Base-by-base conservation (phyloP, 2,888 invertebrate species). In the Acrobasis repandana region DNA sequence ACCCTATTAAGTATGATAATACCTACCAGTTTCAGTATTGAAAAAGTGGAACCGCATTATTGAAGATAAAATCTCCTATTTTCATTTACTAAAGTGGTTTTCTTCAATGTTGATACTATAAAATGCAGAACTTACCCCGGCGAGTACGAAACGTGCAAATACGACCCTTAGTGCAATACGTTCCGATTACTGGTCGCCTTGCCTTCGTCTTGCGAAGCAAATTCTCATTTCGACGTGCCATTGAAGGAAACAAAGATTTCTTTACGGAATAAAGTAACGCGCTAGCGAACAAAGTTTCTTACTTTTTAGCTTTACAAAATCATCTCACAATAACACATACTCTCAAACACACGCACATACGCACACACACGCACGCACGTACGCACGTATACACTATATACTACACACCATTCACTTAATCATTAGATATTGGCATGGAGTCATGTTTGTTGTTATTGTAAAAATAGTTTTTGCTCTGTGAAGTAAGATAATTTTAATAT, bases 181-280 rank as follows among this genome's bases (percentile, higher is more conserved):
- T 83, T 80, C 74, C 76, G 75, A 84, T 85, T 81, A 83, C 71
- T 68, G 67, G 66, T 70, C 72, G 73, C 73, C 75, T 79, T 76
- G 83, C 80, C 80, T 78, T 77, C 70, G 82, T 80, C 80, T 79
- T 77, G 70, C 70, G 80, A 71, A 77, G 76, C 76, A 79, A 82
- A 84, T 77, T 77, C 76, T 79, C 77, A 79, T 80, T 82, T 75
- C 67, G 69, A 74, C 65, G 66, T 74, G 43, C 51, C 15, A 1
- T 51, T 36, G 36, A 2, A 18, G 9, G 18, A 54, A 54, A 54
- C 18, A 54, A 54, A 54, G 38, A 20, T 34, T 16, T 14, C n/a
- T 54, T 18, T 9, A 43, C 43, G 6, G 1, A 43, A 43, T 43
- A 43, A 14, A 11, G 11, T 11, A 14, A 43, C 14, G 4, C 10